Evolutionary conservation across 2,113 vertebrate genomes (phyloP).

Genomic region (Eublepharis macularius): DNA sequence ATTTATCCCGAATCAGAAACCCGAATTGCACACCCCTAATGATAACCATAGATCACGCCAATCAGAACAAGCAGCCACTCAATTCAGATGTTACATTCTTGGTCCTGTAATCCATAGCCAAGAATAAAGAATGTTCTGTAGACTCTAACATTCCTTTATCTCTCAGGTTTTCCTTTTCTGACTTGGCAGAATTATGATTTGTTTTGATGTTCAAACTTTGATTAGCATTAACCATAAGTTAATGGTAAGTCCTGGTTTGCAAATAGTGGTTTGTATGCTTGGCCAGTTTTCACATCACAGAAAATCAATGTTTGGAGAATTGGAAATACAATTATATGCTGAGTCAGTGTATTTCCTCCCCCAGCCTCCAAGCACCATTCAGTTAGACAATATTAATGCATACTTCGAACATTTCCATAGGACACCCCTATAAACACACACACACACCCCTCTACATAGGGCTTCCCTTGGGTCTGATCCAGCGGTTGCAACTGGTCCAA

Average conservation of each 20-base stretch:
- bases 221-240: not conserved
- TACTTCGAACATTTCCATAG: not conserved
- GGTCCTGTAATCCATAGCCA: no score
- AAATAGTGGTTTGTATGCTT: not conserved
- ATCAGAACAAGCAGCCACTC: no score
- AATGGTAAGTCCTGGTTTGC: not conserved
- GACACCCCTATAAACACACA: no score
- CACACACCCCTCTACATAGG: no score
- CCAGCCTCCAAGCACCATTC: not conserved
- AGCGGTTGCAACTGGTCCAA: no score
- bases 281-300: not conserved
- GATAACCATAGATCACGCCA: no score
- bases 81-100: no score
- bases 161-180: not conserved
- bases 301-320: not conserved
- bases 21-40: no score
- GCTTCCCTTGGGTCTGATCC: no score
- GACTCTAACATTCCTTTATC: not conserved
- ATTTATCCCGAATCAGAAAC: no score
- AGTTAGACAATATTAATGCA: not conserved
- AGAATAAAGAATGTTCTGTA: not conserved
- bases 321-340: not conserved
- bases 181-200: not conserved
- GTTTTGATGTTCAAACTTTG: not conserved
- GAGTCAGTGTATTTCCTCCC: no score